phyloP scores from a whole-genome alignment of 2,888 invertebrate species.

The Drosophila koepferae region DNA sequence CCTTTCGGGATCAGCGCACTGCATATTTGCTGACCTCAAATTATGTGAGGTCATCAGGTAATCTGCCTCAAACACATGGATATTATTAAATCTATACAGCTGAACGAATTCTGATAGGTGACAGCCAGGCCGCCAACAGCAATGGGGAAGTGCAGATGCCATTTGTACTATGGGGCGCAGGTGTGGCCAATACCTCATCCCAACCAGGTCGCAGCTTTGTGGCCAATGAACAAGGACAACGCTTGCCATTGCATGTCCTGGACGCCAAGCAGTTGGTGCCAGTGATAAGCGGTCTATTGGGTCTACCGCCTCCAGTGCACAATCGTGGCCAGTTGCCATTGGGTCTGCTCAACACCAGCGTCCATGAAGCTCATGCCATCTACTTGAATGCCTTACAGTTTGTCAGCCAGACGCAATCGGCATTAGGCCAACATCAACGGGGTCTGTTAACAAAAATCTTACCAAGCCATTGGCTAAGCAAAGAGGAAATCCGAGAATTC shows the following conservation, averaged over 20 bases:
- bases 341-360: slow-evolving; percentile 65
- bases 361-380: slow-evolving; percentile 87
- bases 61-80: not conserved
- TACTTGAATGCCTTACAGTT: slow-evolving; percentile 92
- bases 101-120: not conserved
- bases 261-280: slow-evolving; percentile 97
- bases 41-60: slow-evolving; percentile 98
- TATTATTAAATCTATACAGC: not conserved
- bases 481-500: slow-evolving; percentile 45
- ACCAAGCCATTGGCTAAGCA: slow-evolving; percentile 54
- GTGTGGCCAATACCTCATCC: slow-evolving; percentile 86
- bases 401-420: slow-evolving; percentile 86
- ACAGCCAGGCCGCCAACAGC: slow-evolving; percentile 89
- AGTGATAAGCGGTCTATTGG: slow-evolving; percentile 93
- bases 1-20: slow-evolving; percentile 92
- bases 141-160: slow-evolving; percentile 96
- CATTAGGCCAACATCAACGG: slow-evolving; percentile 61
- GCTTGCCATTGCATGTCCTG: slow-evolving; percentile 87
- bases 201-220: slow-evolving; percentile 41
- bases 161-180: slow-evolving; percentile 97
- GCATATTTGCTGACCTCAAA: slow-evolving; percentile 96
- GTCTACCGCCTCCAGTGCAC: slow-evolving; percentile 94
- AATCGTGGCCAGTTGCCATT: slow-evolving; percentile 85
- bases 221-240: slow-evolving; percentile 28
- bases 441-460: slow-evolving; percentile 49